A percentile compares a stretch with the other conserved stretches of the same genome.
These are phyloP conservation scores for Cyanocitta stelleri DNA, from an alignment of 2,113 vertebrate species.

Conservation along the genomic window DNA sequence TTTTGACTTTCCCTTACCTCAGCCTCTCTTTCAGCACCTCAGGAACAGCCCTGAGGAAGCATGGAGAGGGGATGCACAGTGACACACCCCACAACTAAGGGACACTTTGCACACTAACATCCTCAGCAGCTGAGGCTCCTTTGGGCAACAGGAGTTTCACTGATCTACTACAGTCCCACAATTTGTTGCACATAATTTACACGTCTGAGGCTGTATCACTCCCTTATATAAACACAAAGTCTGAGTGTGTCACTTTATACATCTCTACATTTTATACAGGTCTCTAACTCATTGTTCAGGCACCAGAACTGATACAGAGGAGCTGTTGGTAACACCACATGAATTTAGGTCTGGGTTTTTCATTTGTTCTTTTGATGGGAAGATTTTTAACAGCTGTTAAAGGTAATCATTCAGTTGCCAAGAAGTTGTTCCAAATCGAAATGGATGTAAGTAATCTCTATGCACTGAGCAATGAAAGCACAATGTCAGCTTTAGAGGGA, in stretches of 20 bases:
- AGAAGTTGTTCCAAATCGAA: not conserved
- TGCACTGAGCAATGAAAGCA: not conserved
- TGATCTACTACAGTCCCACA: not conserved
- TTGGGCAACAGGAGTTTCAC: not conserved
- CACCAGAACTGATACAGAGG: not conserved
- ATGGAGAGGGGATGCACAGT: not conserved
- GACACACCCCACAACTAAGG: not conserved
- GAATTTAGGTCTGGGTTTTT: not conserved
- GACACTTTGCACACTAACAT: not conserved
- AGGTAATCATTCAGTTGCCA: not conserved
- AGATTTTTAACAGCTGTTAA: not conserved
- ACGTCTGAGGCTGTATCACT: not conserved
- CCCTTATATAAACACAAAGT: not conserved
- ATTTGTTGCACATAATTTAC: not conserved
- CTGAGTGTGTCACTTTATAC: not conserved
- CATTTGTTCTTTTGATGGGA: not conserved
- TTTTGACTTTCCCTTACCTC: not conserved
- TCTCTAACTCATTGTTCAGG: not conserved
- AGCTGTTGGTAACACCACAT: not conserved
- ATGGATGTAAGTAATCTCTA: not conserved
- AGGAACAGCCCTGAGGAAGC: not conserved
- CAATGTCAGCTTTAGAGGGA: not conserved
- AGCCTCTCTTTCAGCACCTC: fast-evolving
- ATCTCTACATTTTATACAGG: not conserved
- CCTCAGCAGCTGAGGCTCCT: not conserved